A percentile compares a stretch with the other conserved stretches of the same genome.
Conservation (phyloP, 2,113 vertebrate genomes). For the Oxyura jamaicensis region DNA sequence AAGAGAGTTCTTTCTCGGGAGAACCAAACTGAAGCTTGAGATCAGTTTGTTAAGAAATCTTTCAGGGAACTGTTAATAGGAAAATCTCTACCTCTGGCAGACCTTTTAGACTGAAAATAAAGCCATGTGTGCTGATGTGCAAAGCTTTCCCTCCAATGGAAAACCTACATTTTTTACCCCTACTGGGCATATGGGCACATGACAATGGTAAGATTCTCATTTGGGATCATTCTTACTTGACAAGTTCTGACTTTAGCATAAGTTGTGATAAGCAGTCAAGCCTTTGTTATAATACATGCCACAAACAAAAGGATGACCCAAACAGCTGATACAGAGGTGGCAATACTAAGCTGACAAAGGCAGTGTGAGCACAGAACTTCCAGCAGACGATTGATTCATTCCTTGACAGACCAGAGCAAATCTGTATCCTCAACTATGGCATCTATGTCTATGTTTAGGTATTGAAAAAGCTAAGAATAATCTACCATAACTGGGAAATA, state of each 20-base stretch:
- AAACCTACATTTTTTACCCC: background rate
- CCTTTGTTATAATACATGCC: background rate
- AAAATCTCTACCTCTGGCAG: background rate
- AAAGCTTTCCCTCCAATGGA: background rate
- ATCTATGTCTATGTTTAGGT: background rate
- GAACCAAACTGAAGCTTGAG: background rate
- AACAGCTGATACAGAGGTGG: background rate
- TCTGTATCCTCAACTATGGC: background rate
- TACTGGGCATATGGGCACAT: background rate
- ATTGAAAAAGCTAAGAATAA: background rate
- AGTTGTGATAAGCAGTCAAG: background rate
- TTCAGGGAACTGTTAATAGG: background rate
- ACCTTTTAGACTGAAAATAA: background rate
- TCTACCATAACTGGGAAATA: background rate
- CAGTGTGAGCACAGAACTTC: background rate
- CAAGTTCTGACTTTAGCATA: background rate
- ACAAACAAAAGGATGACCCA: background rate
- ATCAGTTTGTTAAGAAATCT: background rate
- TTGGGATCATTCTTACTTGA: background rate
- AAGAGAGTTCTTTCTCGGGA: too few relatives aligned
- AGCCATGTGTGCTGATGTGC: background rate
- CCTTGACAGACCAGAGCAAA: background rate
- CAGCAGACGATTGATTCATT: background rate
- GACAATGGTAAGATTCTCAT: background rate
- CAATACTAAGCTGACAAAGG: background rate